These are phyloP conservation scores for Nemoura dubitans DNA, from an alignment of 2,888 invertebrate genomes.

Conservation along the genomic window DNA sequence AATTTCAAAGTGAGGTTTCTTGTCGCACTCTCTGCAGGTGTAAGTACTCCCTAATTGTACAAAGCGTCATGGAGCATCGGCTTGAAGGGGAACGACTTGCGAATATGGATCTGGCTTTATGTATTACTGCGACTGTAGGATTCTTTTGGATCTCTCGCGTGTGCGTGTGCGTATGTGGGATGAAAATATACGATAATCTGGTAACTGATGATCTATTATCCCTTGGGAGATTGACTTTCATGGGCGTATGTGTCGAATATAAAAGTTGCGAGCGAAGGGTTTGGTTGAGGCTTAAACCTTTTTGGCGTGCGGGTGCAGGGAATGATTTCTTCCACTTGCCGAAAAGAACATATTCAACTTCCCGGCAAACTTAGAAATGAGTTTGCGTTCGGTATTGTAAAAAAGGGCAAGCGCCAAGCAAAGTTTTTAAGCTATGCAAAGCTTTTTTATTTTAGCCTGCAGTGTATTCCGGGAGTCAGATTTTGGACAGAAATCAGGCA, in stretches of 20 bases:
- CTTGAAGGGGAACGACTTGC: background rate
- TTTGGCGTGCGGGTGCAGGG: background rate
- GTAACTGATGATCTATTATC: background rate
- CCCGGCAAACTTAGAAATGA: background rate
- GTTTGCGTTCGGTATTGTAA: background rate
- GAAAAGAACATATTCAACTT: background rate
- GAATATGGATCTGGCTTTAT: background rate
- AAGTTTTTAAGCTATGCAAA: background rate
- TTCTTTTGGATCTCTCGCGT: background rate
- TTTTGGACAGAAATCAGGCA: background rate
- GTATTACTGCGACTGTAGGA: background rate
- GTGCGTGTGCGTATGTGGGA: too few relatives aligned
- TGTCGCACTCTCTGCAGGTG: background rate
- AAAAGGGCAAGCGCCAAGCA: background rate
- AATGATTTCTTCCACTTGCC: background rate
- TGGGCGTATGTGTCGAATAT: conserved; percentile 4
- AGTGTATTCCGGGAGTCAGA: background rate
- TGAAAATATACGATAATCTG: background rate
- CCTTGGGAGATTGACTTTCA: background rate
- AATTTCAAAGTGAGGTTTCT: background rate
- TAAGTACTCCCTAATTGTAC: background rate
- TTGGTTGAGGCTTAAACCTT: background rate
- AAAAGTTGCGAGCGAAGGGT: background rate
- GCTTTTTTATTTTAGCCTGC: background rate
- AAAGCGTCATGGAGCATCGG: background rate